A percentile compares a stretch with the other conserved stretches of the same genome.
Evolutionary conservation across 2,888 invertebrate genomes (phyloP).

Genomic region (Leptopilina syphax): DNA sequence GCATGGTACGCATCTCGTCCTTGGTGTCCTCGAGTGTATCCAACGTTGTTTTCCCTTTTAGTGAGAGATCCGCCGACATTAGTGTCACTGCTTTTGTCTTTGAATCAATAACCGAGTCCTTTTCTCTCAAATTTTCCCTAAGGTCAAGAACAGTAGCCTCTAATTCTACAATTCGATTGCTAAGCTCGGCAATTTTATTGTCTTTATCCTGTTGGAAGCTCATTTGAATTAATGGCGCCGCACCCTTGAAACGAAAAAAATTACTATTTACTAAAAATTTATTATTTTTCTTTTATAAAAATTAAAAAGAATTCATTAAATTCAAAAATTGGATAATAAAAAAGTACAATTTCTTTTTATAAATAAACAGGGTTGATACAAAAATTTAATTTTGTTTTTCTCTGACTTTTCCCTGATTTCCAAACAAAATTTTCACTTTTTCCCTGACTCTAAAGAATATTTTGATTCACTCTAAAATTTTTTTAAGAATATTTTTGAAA

Average conservation of each 20-base stretch:
- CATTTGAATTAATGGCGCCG: slow-evolving; percentile 59
- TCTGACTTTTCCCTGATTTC: no score
- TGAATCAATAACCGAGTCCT: slow-evolving; percentile 89
- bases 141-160: slow-evolving; percentile 88
- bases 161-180: slow-evolving; percentile 84
- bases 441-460: no score
- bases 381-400: no score
- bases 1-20: slow-evolving; percentile 89
- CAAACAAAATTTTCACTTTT: no score
- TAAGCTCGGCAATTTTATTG: slow-evolving; percentile 82
- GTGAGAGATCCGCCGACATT: slow-evolving; percentile 85
- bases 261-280: not conserved
- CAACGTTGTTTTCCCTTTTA: slow-evolving; percentile 85
- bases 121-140: slow-evolving; percentile 89
- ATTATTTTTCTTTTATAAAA: slow-evolving; percentile 6
- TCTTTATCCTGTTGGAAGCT: slow-evolving; percentile 81
- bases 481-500: no score
- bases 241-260: slow-evolving; percentile 55
- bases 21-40: slow-evolving; percentile 88
- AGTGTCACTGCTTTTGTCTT: slow-evolving; percentile 88
- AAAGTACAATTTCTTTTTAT: no score
- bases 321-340: no score
- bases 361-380: no score
- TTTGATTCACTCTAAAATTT: no score
- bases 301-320: slow-evolving; percentile 14